Evolutionary conservation across 2,888 invertebrate species (phyloP).

Genomic region (Onthophagus sagittarius): DNA sequence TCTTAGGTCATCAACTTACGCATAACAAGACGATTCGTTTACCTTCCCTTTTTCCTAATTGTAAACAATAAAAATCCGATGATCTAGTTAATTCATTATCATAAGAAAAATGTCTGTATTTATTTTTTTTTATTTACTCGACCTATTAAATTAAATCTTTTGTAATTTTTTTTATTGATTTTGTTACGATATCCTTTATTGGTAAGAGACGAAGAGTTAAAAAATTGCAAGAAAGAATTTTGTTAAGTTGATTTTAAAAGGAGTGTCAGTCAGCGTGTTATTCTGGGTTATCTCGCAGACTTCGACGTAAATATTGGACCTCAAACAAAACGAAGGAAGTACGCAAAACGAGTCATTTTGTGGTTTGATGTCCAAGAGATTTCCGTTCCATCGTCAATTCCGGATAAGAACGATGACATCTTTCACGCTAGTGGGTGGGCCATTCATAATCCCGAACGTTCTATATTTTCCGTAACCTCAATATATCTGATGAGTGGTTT

Average conservation of each 20-base stretch:
- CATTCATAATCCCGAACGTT: background rate
- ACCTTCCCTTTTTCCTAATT: background rate
- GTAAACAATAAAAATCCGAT: too few relatives aligned
- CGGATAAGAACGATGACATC: background rate
- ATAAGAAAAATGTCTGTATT: too few relatives aligned
- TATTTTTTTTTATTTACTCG: too few relatives aligned
- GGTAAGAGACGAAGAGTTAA: background rate
- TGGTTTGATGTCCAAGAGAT: background rate
- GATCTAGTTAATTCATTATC: too few relatives aligned
- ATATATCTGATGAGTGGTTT: background rate
- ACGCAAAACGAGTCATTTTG: background rate
- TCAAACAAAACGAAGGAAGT: background rate
- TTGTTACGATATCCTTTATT: too few relatives aligned
- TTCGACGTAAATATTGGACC: background rate
- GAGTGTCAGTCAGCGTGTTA: too few relatives aligned
- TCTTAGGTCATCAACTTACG: background rate
- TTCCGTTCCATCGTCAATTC: background rate
- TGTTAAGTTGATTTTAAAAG: background rate
- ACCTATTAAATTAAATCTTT: too few relatives aligned
- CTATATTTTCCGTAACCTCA: background rate
- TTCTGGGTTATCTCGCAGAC: background rate
- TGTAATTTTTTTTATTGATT: too few relatives aligned
- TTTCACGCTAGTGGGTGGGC: background rate
- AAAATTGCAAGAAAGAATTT: background rate
- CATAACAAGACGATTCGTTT: background rate